Evolutionary conservation across 1,140 invertebrate species (phyloP).

Genomic region (Planococcus citri): DNA sequence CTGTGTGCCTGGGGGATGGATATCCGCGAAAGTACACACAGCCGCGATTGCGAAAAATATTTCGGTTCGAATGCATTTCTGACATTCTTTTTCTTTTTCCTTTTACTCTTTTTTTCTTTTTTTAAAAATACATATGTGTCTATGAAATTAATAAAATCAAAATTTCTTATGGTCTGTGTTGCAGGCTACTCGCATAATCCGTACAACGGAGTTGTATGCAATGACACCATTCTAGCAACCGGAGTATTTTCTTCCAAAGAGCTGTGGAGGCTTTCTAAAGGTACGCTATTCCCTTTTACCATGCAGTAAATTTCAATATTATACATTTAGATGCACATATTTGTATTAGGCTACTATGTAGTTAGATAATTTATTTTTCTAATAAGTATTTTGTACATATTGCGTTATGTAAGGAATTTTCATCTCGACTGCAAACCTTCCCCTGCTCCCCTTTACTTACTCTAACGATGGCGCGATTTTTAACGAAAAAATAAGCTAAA

Average conservation of each 20-base stretch:
- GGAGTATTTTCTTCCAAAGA: slow-evolving; percentile 97
- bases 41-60: slow-evolving; percentile 7
- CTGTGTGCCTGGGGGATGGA: slow-evolving; percentile 2
- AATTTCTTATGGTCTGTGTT: slow-evolving; percentile 21
- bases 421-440: too few species aligned
- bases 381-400: too few species aligned
- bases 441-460: too few species aligned
- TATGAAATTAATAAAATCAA: background rate
- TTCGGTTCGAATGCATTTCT: slow-evolving; percentile 10
- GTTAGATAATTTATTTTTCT: too few species aligned
- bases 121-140: too few species aligned
- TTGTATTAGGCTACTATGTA: too few species aligned
- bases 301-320: slow-evolving; percentile 15
- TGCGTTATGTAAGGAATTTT: too few species aligned
- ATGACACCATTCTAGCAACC: slow-evolving; percentile 95
- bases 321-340: background rate
- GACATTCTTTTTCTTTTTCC: background rate
- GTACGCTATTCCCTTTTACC: slow-evolving; percentile 40
- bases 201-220: slow-evolving; percentile 93
- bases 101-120: too few species aligned
- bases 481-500: background rate
- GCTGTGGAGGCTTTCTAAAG: slow-evolving; percentile 91
- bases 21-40: background rate
- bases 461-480: background rate
- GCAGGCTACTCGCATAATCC: slow-evolving; percentile 88